Percentiles rank a stretch among this genome's conserved stretches.
phyloP scores from a whole-genome alignment of 2,113 vertebrate genomes.

The Callipepla squamata region DNA sequence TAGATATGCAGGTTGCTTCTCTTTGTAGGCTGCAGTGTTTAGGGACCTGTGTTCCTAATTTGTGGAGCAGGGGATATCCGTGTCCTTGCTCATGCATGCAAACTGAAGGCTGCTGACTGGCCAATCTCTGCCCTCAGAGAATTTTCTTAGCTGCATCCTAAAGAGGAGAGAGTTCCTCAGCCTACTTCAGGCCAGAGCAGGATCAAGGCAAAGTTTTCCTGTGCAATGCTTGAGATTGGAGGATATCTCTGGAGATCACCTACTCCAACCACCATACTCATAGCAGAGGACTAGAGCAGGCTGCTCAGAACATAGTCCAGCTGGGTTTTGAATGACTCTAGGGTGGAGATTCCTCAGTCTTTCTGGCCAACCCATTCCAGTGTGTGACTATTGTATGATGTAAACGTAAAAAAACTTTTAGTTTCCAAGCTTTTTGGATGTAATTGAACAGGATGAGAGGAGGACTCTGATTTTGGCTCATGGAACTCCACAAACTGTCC shows the following conservation, averaged over 20 bases:
- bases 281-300: background rate
- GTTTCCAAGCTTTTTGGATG: background rate
- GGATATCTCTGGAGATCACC: rapidly evolving
- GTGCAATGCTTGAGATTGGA: rapidly evolving
- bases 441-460: background rate
- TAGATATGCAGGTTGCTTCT: background rate
- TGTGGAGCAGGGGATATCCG: background rate
- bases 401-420: background rate
- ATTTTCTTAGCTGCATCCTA: background rate
- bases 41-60: background rate
- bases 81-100: background rate
- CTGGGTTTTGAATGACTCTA: background rate
- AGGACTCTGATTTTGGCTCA: background rate
- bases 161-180: background rate
- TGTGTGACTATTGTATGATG: background rate
- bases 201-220: background rate
- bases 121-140: background rate
- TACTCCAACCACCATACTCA: background rate
- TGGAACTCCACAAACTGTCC: rapidly evolving
- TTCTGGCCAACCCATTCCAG: background rate
- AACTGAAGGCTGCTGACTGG: background rate
- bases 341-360: background rate
- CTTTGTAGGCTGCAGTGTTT: background rate
- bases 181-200: background rate
- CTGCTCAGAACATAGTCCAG: background rate